phyloP scores from a whole-genome alignment of 1,140 invertebrate species.

The Lepidurus apus region DNA sequence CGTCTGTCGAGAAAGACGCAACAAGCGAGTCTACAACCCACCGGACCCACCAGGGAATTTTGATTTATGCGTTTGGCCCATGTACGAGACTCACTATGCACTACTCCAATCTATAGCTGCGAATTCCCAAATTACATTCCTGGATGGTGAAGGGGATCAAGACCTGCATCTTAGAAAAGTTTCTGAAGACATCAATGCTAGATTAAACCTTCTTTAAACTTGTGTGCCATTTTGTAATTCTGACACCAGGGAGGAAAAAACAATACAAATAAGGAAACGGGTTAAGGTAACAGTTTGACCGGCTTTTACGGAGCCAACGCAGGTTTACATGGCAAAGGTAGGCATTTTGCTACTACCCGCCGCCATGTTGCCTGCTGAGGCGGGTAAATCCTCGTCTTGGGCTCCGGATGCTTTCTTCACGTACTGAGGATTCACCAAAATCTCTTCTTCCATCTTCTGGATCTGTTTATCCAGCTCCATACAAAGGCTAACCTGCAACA shows the following conservation, averaged over 20 bases:
- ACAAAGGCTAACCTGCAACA: conserved; percentile 69
- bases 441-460: conserved; percentile 88
- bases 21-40: conserved; percentile 58
- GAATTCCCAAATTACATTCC: neutral
- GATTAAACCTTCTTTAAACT: neutral
- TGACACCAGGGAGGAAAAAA: neutral
- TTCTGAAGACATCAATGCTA: neutral
- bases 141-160: neutral
- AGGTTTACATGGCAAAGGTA: conserved; percentile 39
- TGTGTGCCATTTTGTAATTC: neutral
- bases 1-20: conserved; percentile 48
- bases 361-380: neutral
- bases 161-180: neutral
- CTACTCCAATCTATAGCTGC: conserved; percentile 39
- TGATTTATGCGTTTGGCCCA: conserved; percentile 68
- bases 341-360: neutral
- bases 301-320: conserved; percentile 40
- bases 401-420: conserved; percentile 63
- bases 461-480: conserved; percentile 81
- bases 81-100: conserved; percentile 50
- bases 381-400: conserved; percentile 54
- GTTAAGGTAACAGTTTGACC: neutral
- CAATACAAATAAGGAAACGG: neutral
- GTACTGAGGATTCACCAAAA: conserved; percentile 81
- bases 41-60: conserved; percentile 74